These are phyloP conservation scores for Anolis carolinensis DNA, from an alignment of 2,113 vertebrate species.

Conservation along the genomic window DNA sequence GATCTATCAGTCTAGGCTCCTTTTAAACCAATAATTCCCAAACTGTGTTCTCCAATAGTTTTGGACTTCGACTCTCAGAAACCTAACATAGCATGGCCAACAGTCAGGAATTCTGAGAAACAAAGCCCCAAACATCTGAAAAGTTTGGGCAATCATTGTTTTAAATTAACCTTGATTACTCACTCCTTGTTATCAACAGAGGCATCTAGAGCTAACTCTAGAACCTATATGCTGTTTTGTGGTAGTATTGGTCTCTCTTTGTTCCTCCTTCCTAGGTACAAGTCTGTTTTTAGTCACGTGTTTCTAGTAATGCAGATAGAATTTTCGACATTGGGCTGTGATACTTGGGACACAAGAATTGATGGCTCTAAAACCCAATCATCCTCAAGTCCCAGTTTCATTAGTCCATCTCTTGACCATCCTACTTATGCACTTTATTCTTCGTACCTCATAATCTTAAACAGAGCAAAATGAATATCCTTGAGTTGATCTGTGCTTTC, in stretches of 20 bases:
- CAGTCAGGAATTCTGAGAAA: no score
- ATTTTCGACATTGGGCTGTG: not conserved
- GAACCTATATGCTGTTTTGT: not conserved
- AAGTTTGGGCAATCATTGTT: no score
- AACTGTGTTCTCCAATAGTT: no score
- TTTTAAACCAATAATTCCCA: no score
- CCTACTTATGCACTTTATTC: not conserved
- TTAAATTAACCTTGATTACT: not conserved
- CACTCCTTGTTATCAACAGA: not conserved
- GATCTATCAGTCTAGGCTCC: not conserved
- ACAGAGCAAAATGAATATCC: no score
- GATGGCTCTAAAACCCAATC: not conserved
- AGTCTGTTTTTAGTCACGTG: not conserved
- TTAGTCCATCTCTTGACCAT: not conserved
- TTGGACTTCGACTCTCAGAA: no score
- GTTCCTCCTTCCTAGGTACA: not conserved
- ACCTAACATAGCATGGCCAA: no score
- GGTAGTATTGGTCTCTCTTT: not conserved
- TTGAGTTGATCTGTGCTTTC: no score
- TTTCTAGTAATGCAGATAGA: not conserved
- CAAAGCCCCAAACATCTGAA: no score
- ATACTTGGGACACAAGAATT: not conserved
- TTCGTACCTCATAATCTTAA: not conserved
- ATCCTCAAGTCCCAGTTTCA: not conserved
- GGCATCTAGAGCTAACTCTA: not conserved